Base-by-base conservation (phyloP, 2,888 invertebrate genomes). In the Trichacis sp. region DNA sequence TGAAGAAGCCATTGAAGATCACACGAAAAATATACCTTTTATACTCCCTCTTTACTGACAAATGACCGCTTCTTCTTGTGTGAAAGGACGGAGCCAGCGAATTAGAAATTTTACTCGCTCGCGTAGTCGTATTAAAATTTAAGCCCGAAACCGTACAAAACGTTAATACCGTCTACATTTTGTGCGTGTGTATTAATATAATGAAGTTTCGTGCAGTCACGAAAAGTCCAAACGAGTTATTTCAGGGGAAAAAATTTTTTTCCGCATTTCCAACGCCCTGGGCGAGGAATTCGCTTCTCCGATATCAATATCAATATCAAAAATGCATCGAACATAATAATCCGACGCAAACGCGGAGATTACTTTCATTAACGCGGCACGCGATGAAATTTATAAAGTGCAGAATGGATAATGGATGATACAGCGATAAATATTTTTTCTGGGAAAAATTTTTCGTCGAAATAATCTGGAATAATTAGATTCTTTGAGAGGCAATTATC, bases 41-140 rank as follows among this genome's bases (percentile, higher is more conserved):
- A 73, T 73, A 68, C 48, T 48, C 51, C 30, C 65, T 40, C 48
- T 57, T 57, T 42, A 47, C 62, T 50, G 52, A 59, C 62, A 73
- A 67, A 70, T 71, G 62, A 61, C 60, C 63, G 62, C 46, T 46
- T 58, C 60, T 58, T 59, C 50, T 54, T 53, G 67, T 55, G 63
- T 63, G 68, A 58, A 70, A 73, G 75, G 74, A 75, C 70, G 69
- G 72, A 71, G 70, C 69, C 60, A 72, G 70, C 82, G 83, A 84
- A 84, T 84, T 82, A 79, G 82, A 79, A 84, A 84, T 83, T 84
- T 83, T 79, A 81, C 83, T 79, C 82, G 82, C 82, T 84, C 81
- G 81, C 78, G 77, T 82, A 82, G 81, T 81, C 81, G 80, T 76
- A 81, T 82, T 82, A 82, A 83, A 84, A 83, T 84, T 83, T 84